These are phyloP conservation scores for Leuctra nigra DNA, from an alignment of 2,888 invertebrate genomes.

Conservation along the genomic window DNA sequence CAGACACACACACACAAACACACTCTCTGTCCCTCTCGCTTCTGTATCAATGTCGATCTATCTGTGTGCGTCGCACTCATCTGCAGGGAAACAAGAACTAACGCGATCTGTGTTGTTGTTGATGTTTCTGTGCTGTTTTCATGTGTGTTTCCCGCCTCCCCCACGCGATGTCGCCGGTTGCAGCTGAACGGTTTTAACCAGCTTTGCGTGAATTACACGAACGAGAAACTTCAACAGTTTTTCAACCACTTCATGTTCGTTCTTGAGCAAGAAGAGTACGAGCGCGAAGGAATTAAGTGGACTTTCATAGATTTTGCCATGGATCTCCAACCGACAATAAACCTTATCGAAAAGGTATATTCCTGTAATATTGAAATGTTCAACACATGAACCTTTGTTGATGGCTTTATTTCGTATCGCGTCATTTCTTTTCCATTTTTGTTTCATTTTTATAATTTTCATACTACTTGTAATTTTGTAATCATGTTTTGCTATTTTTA, in stretches of 20 bases:
- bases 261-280: slow-evolving; percentile 88
- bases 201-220: slow-evolving; percentile 91
- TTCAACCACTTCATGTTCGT: slow-evolving; percentile 95
- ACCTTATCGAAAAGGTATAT: slow-evolving; percentile 68
- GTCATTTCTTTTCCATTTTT: not conserved
- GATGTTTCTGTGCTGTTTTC: slow-evolving; percentile 13
- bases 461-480: not conserved
- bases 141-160: not conserved
- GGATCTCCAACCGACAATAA: slow-evolving; percentile 79
- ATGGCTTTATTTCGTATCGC: not conserved
- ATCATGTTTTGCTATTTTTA: not conserved
- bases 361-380: too few species aligned
- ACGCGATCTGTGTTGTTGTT: too few species aligned
- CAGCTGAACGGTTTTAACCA: slow-evolving; percentile 88
- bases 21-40: not conserved
- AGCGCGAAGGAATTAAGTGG: slow-evolving; percentile 86
- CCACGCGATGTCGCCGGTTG: slow-evolving; percentile 32
- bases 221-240: slow-evolving; percentile 85
- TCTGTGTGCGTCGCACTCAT: not conserved
- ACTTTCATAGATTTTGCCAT: slow-evolving; percentile 91
- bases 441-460: not conserved
- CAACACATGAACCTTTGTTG: not conserved
- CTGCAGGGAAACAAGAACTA: not conserved
- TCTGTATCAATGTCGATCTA: not conserved
- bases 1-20: slow-evolving; percentile 8